Evolutionary conservation across 2,888 invertebrate genomes (phyloP), one percentile per base, ranked within the genome.

Genomic region (Lathronympha strigana): DNA sequence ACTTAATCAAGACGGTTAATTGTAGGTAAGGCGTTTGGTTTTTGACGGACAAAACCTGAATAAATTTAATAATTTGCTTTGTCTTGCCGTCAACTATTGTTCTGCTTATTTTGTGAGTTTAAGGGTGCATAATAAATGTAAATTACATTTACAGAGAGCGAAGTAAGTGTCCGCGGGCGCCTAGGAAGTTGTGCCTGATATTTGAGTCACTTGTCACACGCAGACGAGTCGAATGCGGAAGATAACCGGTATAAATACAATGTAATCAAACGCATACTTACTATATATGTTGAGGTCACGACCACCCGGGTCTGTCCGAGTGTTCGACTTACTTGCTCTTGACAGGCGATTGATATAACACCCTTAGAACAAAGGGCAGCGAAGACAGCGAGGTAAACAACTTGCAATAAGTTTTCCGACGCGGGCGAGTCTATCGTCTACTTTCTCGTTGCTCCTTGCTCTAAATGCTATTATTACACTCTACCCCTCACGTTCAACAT

Each of bases 311-410:
- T 23, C 5, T 47, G 19, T 21, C 23, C 8, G n/a, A 47, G 47
- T 9, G n/a, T 23, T 47, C n/a, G 47, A 47, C 47, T 23, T 4
- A 6, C 6, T 8, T 47, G 6, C 1, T 25, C 13, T 47, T 23
- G n/a, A 23, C n/a, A 47, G 23, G 47, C n/a, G 13, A 47, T 47
- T 47, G 47, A n/a, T 6, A 47, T 23, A 47, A n/a, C 47, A 47
- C 0, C 70, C 75, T 68, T 19, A 21, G 84, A 87, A 88, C 87
- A 89, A 88, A 86, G 86, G 84, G 82, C 79, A 79, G 79, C 75
- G 79, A 82, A 83, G 85, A 81, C 83, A 78, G 77, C 76, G 79
- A 80, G 84, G 84, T 88, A 89, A 89, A 90, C 88, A 89, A 88
- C 86, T 87, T 89, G 86, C 84, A 84, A 85, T 85, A 87, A 88